Conservation (phyloP, 2,113 vertebrate genomes). For the Nothobranchius furzeri region DNA sequence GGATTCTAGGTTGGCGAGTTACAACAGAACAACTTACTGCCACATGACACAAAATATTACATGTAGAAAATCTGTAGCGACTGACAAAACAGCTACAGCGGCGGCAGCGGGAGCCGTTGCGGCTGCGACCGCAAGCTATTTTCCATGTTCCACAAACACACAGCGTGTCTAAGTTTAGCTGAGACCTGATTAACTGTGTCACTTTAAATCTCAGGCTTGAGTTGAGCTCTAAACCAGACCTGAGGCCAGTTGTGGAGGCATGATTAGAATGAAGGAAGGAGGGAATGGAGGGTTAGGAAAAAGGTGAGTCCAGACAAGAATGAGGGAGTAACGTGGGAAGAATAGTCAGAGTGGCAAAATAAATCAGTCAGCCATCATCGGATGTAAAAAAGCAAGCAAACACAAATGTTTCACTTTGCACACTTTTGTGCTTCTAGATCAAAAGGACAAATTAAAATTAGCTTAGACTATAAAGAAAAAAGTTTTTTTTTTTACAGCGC, state of each 20-base stretch:
- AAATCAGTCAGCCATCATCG: not conserved
- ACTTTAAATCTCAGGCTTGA: constrained; percentile 50
- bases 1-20: not conserved
- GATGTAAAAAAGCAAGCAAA: too few species aligned
- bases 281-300: not conserved
- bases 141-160: constrained; percentile 1
- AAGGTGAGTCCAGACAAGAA: not conserved
- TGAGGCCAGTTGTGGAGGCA: constrained; percentile 41
- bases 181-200: constrained; percentile 68
- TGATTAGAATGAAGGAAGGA: constrained; percentile 15
- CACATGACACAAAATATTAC: not conserved
- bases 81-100: constrained; percentile 22
- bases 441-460: not conserved
- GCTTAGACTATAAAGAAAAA: constrained; percentile 14
- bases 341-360: not conserved
- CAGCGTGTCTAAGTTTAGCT: constrained; percentile 49
- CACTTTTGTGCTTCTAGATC: constrained; percentile 16
- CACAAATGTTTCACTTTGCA: not conserved
- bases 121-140: not conserved
- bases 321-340: not conserved
- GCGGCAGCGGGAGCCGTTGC: not conserved
- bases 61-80: constrained; percentile 13
- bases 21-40: constrained; percentile 4
- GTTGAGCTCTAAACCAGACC: constrained; percentile 56
- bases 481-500: constrained; percentile 27